phyloP scores from a whole-genome alignment of 2,888 invertebrate genomes.

The Noctuana brunneofusca region DNA sequence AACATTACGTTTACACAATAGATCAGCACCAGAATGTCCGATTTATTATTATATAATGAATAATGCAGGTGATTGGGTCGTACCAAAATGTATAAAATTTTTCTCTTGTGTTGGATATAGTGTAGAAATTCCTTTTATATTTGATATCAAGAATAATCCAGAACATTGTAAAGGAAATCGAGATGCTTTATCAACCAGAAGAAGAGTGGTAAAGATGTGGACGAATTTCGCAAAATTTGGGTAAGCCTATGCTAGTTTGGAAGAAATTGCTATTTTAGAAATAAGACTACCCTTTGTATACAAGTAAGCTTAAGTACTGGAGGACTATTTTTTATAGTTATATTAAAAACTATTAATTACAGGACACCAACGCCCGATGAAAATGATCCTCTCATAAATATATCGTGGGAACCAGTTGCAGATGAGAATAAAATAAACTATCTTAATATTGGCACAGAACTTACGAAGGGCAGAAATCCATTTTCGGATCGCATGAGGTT shows the following conservation, averaged over 20 bases:
- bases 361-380: slow-evolving; percentile 74
- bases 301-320: too few relatives aligned
- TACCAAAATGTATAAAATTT: slow-evolving; percentile 54
- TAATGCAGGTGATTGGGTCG: slow-evolving; percentile 64
- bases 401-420: slow-evolving; percentile 72
- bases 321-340: too few relatives aligned
- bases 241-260: slow-evolving; percentile 49
- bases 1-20: slow-evolving; percentile 63
- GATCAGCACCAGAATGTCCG: slow-evolving; percentile 58
- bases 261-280: too few relatives aligned
- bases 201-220: slow-evolving; percentile 72
- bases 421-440: slow-evolving; percentile 65
- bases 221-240: slow-evolving; percentile 79
- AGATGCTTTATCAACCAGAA: slow-evolving; percentile 63
- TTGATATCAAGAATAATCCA: slow-evolving; percentile 52
- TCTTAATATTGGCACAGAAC: slow-evolving; percentile 67
- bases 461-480: slow-evolving; percentile 72
- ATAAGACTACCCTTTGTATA: too few relatives aligned
- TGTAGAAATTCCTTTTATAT: slow-evolving; percentile 69
- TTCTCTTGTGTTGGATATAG: slow-evolving; percentile 65
- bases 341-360: slow-evolving; percentile 42
- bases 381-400: slow-evolving; percentile 64
- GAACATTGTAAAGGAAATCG: slow-evolving; percentile 59
- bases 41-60: slow-evolving; percentile 71
- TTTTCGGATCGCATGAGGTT: slow-evolving; percentile 71